phyloP scores from a whole-genome alignment of 2,113 vertebrate genomes.

The Xenopus tropicalis region DNA sequence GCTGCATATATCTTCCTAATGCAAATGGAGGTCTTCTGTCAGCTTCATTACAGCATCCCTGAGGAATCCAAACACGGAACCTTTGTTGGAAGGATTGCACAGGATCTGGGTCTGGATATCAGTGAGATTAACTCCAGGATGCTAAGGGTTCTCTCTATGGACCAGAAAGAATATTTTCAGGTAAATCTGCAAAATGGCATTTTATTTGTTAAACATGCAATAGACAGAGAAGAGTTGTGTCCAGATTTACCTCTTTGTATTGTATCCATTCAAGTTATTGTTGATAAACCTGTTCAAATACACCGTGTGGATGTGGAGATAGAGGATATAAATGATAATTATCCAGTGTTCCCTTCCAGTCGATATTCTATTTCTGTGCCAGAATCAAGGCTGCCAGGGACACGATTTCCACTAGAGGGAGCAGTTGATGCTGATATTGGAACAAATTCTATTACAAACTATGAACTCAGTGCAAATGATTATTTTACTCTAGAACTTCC shows the following conservation, averaged over 20 bases:
- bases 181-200: slow-evolving; percentile 65
- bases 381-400: slow-evolving; percentile 57
- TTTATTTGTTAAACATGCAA: slow-evolving; percentile 63
- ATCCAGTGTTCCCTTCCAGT: slow-evolving; percentile 59
- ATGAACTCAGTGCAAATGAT: slow-evolving; percentile 63
- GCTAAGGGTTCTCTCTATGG: slow-evolving; percentile 65
- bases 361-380: slow-evolving; percentile 56
- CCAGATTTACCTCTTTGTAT: slow-evolving; percentile 62
- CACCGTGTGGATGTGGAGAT: slow-evolving; percentile 68
- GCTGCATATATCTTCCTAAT: background rate
- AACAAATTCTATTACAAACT: slow-evolving; percentile 61
- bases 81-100: slow-evolving; percentile 61
- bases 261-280: slow-evolving; percentile 69
- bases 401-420: slow-evolving; percentile 59
- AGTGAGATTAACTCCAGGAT: slow-evolving; percentile 55
- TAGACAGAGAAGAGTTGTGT: slow-evolving; percentile 77
- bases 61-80: slow-evolving; percentile 65
- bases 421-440: slow-evolving; percentile 65
- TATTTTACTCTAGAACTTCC: slow-evolving; percentile 45
- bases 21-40: slow-evolving; percentile 33
- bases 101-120: slow-evolving; percentile 63
- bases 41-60: slow-evolving; percentile 58
- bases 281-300: slow-evolving; percentile 68
- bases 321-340: slow-evolving; percentile 77
- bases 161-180: slow-evolving; percentile 59